A percentile compares a stretch with the other conserved stretches of the same genome.
Evolutionary conservation across 1,140 invertebrate genomes (phyloP).

Genomic region (Antheraea mylitta): DNA sequence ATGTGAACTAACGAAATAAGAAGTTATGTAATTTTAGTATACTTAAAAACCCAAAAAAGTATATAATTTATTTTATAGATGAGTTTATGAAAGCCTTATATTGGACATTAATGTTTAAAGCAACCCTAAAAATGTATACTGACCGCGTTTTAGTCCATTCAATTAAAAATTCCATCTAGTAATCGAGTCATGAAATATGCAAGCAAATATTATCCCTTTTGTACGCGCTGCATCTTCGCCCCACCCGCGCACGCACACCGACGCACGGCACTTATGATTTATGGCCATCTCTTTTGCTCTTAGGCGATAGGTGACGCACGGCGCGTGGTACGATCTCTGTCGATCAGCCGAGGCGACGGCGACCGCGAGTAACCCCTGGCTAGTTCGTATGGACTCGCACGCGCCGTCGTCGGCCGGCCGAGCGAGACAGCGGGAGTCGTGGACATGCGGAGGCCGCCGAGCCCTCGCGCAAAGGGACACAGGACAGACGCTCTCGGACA

Average conservation of each 20-base stretch:
- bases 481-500: slow-evolving; percentile 79
- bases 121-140: slow-evolving; percentile 38
- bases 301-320: slow-evolving; percentile 32
- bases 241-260: slow-evolving; percentile 76
- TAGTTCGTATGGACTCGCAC: slow-evolving; percentile 70
- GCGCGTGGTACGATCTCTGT: slow-evolving; percentile 50
- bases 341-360: slow-evolving; percentile 59
- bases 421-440: slow-evolving; percentile 64
- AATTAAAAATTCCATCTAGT: slow-evolving; percentile 79
- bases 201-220: slow-evolving; percentile 78
- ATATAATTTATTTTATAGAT: slow-evolving; percentile 8
- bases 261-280: slow-evolving; percentile 69
- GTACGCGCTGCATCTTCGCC: slow-evolving; percentile 74
- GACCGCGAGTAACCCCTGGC: slow-evolving; percentile 77
- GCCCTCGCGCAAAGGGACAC: slow-evolving; percentile 75
- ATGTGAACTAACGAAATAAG: neutral
- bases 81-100: slow-evolving; percentile 10
- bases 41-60: neutral
- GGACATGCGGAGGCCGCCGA: slow-evolving; percentile 66
- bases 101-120: slow-evolving; percentile 20
- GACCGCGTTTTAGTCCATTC: slow-evolving; percentile 69
- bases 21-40: neutral
- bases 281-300: slow-evolving; percentile 54
- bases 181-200: slow-evolving; percentile 79
- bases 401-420: slow-evolving; percentile 69